phyloP scores from a whole-genome alignment of 2,113 vertebrate species.

The Agelaius phoeniceus region DNA sequence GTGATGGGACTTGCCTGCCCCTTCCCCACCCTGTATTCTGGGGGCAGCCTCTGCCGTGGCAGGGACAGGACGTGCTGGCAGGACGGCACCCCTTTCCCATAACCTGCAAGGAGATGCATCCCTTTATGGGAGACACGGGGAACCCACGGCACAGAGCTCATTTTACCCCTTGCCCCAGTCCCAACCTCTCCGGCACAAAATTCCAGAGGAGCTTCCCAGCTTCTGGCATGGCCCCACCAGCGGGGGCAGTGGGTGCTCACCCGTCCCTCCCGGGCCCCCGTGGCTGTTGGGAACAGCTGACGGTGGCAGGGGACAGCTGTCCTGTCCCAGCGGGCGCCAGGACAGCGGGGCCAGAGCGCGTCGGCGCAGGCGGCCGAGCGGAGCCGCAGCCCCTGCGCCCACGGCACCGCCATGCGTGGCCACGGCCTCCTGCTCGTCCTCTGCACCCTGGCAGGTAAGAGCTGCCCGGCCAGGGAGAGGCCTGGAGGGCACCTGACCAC shows the following conservation, averaged over 20 bases:
- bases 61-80: background rate
- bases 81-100: background rate
- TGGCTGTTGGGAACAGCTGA: conserved; percentile 26
- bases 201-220: background rate
- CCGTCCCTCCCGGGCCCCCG: background rate
- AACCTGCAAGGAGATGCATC: background rate
- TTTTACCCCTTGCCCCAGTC: background rate
- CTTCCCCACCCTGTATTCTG: background rate
- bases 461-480: fast-evolving
- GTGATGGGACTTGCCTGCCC: background rate
- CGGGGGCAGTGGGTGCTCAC: background rate
- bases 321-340: background rate
- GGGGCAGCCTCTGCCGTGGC: background rate
- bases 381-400: background rate
- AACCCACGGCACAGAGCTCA: background rate
- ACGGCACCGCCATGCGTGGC: background rate
- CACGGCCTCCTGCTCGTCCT: background rate
- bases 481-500: too few relatives aligned
- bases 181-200: background rate
- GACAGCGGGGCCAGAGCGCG: background rate
- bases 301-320: conserved; percentile 47
- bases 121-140: background rate
- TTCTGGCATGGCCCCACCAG: background rate
- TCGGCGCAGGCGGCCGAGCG: fast-evolving
- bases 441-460: conserved; percentile 57